A percentile compares a stretch with the other conserved stretches of the same genome.
Conservation (phyloP, 2,888 invertebrate species). For the Nudaria mundana region DNA sequence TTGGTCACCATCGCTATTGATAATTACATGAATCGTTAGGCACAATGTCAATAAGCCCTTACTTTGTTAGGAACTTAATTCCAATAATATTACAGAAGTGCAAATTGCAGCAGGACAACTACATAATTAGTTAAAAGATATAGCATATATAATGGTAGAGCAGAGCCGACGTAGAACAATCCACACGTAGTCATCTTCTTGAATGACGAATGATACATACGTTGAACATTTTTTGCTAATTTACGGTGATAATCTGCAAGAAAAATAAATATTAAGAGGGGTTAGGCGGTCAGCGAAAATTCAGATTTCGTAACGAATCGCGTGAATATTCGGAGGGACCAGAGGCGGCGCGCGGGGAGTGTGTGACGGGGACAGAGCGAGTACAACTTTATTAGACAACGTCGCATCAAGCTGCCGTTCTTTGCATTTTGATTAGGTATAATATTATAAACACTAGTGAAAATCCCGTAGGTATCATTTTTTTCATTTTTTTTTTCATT, state of each 20-base stretch:
- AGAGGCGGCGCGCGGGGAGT: no score
- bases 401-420: background rate
- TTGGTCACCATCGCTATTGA: background rate
- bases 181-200: constrained; percentile 21
- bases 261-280: no score
- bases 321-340: no score
- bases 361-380: no score
- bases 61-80: background rate
- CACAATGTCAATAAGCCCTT: background rate
- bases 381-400: no score
- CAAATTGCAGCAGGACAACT: constrained; percentile 25
- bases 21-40: no score
- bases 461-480: no score
- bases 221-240: constrained; percentile 21
- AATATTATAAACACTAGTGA: no score
- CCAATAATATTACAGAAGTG: background rate
- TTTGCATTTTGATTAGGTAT: no score
- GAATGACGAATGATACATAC: constrained; percentile 12
- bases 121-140: constrained; percentile 20
- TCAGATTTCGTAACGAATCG: no score
- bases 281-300: no score
- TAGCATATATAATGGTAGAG: constrained; percentile 13
- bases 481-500: no score
- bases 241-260: constrained; percentile 8
- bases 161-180: constrained; percentile 18